Evolutionary conservation across 2,888 invertebrate genomes (phyloP).

Genomic region (Ormyrus rosae): DNA sequence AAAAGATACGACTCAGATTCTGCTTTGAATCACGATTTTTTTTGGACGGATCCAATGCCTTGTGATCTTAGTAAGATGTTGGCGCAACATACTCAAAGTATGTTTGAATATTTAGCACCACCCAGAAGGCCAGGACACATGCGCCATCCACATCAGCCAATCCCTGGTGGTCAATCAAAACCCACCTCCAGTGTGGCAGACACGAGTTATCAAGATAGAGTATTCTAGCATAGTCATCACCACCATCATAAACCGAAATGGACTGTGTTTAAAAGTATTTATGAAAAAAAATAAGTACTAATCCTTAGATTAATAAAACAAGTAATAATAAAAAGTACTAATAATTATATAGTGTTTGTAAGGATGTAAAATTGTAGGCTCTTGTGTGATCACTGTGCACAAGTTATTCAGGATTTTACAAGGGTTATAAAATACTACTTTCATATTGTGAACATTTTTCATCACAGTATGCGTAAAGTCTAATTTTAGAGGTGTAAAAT

Average conservation of each 20-base stretch:
- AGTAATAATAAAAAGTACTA: no score
- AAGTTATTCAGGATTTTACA: no score
- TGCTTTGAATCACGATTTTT: conserved; percentile 97
- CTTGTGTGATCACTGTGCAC: no score
- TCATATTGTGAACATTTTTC: no score
- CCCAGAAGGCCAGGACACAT: conserved; percentile 84
- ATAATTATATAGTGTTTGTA: no score
- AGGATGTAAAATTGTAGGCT: no score
- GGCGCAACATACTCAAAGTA: conserved; percentile 90
- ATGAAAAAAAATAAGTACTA: conserved; percentile 36
- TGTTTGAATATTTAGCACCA: conserved; percentile 93
- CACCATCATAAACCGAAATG: conserved; percentile 10
- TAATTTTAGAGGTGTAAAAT: no score
- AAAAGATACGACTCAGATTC: conserved; percentile 93
- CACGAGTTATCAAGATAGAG: conserved; percentile 90
- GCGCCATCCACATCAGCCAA: conserved; percentile 83
- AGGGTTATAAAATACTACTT: no score
- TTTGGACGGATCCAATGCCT: conserved; percentile 98
- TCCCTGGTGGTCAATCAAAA: conserved; percentile 76
- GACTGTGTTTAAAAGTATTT: conserved; percentile 47
- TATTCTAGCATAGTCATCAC: conserved; percentile 79
- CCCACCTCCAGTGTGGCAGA: conserved; percentile 82
- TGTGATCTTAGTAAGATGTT: conserved; percentile 92
- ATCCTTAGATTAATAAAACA: not conserved
- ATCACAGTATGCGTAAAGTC: no score